Conservation (phyloP, 2,888 invertebrate genomes). For the Monopis laevigella region DNA sequence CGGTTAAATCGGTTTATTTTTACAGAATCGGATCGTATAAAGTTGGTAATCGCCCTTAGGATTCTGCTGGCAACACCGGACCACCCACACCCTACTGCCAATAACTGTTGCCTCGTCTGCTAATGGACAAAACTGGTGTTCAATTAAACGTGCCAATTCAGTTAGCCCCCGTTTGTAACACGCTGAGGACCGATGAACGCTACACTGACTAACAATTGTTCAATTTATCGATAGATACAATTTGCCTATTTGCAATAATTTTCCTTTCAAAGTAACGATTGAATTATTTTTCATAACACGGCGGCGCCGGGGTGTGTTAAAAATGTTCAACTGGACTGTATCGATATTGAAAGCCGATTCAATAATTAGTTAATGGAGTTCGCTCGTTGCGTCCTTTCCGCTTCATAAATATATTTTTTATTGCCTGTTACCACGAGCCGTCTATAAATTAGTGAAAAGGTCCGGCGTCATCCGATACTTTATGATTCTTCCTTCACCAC, state of each 20-base stretch:
- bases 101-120: conserved; percentile 48
- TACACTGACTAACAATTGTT: no score
- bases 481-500: conserved; percentile 50
- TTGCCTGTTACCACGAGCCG: conserved; percentile 62
- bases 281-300: no score
- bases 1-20: no score
- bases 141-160: conserved; percentile 56
- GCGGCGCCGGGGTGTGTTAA: not conserved
- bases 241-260: not conserved
- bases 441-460: conserved; percentile 64
- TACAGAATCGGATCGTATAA: not conserved
- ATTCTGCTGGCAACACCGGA: not conserved
- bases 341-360: conserved; percentile 16
- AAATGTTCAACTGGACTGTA: no score
- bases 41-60: no score
- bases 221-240: no score
- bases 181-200: no score
- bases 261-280: not conserved
- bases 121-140: conserved; percentile 54
- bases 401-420: conserved; percentile 63
- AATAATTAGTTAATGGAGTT: conserved; percentile 62
- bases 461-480: conserved; percentile 61
- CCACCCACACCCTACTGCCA: conserved; percentile 30
- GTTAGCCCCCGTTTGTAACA: no score
- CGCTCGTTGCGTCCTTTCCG: conserved; percentile 38